Percentiles rank a stretch among this genome's conserved stretches.
Evolutionary conservation across 2,797 vertebrate genomes (phyloP).

Genomic region (Anabas testudineus): DNA sequence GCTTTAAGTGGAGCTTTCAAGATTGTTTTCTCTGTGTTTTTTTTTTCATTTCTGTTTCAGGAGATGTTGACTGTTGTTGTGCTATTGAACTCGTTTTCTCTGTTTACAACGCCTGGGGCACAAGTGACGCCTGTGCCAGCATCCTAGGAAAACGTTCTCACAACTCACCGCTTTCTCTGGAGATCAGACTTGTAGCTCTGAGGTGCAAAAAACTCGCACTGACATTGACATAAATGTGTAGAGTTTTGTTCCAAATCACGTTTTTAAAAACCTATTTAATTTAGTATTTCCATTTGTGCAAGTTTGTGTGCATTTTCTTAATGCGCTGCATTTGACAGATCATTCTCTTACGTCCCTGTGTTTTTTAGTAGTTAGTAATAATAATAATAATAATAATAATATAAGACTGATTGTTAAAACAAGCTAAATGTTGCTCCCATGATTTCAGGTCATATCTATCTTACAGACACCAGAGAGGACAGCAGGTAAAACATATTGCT

Average conservation of each 20-base stretch:
- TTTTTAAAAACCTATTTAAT: not conserved
- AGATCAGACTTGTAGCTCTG: conserved; percentile 42
- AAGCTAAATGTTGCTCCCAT: no score
- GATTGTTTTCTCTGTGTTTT: conserved; percentile 35
- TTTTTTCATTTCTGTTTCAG: conserved; percentile 45
- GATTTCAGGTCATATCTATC: no score
- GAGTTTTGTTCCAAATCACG: conserved; percentile 7
- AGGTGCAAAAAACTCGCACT: conserved; percentile 46
- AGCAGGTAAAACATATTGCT: no score
- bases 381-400: no score
- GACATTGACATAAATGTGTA: conserved; percentile 18
- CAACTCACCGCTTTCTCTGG: conserved; percentile 46
- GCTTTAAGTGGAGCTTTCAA: conserved; percentile 56
- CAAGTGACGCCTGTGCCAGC: conserved; percentile 46
- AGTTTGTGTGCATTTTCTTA: no score
- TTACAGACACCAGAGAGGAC: no score
- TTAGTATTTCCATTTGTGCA: not conserved
- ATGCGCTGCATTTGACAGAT: no score
- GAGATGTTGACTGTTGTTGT: conserved; percentile 56
- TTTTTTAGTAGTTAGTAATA: no score
- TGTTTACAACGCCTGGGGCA: conserved; percentile 67
- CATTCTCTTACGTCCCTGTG: no score
- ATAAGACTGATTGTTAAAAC: no score
- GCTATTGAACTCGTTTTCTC: conserved; percentile 51
- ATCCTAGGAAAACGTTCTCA: conserved; percentile 47